These are phyloP conservation scores for Puntigrus tetrazona DNA, from an alignment of 2,113 vertebrate genomes.

Conservation along the genomic window DNA sequence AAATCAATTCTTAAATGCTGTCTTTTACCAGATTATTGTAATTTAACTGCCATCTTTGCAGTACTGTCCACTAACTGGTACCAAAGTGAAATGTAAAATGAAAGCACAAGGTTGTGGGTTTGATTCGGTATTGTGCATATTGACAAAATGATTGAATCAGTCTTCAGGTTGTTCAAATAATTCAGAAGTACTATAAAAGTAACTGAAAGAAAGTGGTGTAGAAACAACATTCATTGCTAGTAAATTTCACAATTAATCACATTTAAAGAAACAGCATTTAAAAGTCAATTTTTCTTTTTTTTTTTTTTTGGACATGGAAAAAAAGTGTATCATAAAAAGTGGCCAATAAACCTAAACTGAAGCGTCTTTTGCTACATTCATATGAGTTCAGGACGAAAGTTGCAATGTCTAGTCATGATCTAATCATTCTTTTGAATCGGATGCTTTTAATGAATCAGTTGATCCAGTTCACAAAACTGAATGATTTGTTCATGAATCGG, in stretches of 20 bases:
- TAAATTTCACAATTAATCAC: background rate
- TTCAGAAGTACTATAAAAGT: background rate
- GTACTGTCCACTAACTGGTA: background rate
- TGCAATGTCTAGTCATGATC: background rate
- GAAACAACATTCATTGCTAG: background rate
- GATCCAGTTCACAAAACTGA: constrained; percentile 21
- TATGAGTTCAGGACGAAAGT: background rate
- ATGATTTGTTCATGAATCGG: constrained; percentile 24
- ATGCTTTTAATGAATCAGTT: constrained; percentile 29
- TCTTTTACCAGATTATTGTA: background rate
- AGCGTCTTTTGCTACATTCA: too few relatives aligned
- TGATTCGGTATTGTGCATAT: background rate
- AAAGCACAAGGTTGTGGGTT: background rate
- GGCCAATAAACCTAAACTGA: background rate
- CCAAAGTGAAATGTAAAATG: background rate
- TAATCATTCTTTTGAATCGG: constrained; percentile 8
- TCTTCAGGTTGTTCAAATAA: background rate
- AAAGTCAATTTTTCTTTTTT: background rate
- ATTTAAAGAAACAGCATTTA: background rate
- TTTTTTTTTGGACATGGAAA: too few relatives aligned
- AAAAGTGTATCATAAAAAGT: background rate
- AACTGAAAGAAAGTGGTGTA: background rate
- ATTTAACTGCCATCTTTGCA: background rate
- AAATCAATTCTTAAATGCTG: background rate
- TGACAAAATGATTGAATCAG: background rate